Percentiles rank a stretch among this genome's conserved stretches.
These are phyloP conservation scores for Chelon auratus DNA, from an alignment of 2,797 vertebrate species.

Conservation along the genomic window DNA sequence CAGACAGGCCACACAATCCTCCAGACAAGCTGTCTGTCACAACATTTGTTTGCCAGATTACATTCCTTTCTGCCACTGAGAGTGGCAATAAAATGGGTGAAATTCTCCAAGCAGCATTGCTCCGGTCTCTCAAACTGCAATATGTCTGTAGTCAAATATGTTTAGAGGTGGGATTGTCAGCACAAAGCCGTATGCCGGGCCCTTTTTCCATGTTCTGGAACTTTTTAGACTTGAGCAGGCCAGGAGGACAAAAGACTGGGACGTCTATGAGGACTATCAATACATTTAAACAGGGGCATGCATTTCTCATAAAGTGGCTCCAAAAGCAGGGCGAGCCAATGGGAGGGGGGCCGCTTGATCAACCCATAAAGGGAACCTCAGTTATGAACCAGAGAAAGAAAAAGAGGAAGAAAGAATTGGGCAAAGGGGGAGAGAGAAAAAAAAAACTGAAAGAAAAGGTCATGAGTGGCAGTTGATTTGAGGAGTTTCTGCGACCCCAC, in stretches of 20 bases:
- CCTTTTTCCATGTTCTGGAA: conserved; percentile 72
- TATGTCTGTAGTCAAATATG: conserved; percentile 79
- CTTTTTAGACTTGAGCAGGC: conserved; percentile 72
- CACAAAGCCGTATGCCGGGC: conserved; percentile 64
- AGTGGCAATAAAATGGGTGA: conserved; percentile 79
- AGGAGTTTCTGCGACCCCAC: conserved; percentile 89
- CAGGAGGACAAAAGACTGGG: conserved; percentile 72
- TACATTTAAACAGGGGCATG: conserved; percentile 81
- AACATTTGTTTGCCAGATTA: conserved; percentile 88
- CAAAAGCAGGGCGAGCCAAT: conserved; percentile 78
- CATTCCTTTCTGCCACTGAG: conserved; percentile 80
- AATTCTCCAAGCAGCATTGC: conserved; percentile 70
- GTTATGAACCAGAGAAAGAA: conserved; percentile 84
- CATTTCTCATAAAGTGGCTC: conserved; percentile 83
- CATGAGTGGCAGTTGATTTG: conserved; percentile 87
- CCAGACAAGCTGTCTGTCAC: conserved; percentile 86
- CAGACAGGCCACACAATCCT: conserved; percentile 80
- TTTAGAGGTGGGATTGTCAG: conserved; percentile 66
- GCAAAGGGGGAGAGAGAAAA: conserved; percentile 75
- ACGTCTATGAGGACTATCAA: conserved; percentile 78
- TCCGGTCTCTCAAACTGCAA: conserved; percentile 70
- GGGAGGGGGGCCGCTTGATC: conserved; percentile 77
- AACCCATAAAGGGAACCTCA: conserved; percentile 83
- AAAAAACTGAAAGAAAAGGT: conserved; percentile 84
- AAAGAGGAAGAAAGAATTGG: conserved; percentile 80